Evolutionary conservation across 2,888 invertebrate species (phyloP).

Genomic region (Lasius platythorax): DNA sequence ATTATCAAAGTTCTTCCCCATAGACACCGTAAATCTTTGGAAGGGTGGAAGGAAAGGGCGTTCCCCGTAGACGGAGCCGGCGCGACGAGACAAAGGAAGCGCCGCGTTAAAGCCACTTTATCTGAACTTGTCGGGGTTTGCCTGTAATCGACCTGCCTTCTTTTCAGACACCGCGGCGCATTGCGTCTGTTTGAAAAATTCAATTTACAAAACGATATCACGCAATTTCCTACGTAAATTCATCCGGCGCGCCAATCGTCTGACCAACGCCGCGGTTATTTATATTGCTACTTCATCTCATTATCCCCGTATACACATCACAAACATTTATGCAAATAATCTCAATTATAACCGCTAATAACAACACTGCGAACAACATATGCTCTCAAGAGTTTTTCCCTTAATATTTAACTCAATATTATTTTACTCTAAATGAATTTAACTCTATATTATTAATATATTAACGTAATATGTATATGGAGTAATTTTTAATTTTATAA

Average conservation of each 20-base stretch:
- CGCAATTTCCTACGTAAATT: conserved; percentile 37
- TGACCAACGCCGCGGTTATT: conserved; percentile 6
- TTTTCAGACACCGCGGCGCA: conserved; percentile 36
- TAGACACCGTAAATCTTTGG: conserved; percentile 71
- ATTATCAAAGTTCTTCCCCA: conserved; percentile 73
- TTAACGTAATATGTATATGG: too few species aligned
- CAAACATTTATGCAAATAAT: conserved; percentile 9
- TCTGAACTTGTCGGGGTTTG: conserved; percentile 50
- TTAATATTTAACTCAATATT: background rate
- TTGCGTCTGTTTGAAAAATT: conserved; percentile 39
- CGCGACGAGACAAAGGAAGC: conserved; percentile 61
- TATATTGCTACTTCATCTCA: conserved; percentile 5
- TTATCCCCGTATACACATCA: background rate
- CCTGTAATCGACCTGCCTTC: conserved; percentile 23
- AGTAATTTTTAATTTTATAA: too few species aligned
- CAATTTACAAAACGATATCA: conserved; percentile 49
- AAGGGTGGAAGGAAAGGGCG: conserved; percentile 42
- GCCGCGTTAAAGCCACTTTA: conserved; percentile 66
- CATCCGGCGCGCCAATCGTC: conserved; percentile 18
- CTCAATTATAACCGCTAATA: conserved; percentile 7
- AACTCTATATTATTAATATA: background rate
- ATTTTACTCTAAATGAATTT: background rate
- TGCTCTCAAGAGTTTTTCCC: background rate
- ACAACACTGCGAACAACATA: background rate
- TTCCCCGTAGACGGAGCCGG: conserved; percentile 49